Conservation (phyloP, 2,113 vertebrate species). For the Microcebus griseorufus region DNA sequence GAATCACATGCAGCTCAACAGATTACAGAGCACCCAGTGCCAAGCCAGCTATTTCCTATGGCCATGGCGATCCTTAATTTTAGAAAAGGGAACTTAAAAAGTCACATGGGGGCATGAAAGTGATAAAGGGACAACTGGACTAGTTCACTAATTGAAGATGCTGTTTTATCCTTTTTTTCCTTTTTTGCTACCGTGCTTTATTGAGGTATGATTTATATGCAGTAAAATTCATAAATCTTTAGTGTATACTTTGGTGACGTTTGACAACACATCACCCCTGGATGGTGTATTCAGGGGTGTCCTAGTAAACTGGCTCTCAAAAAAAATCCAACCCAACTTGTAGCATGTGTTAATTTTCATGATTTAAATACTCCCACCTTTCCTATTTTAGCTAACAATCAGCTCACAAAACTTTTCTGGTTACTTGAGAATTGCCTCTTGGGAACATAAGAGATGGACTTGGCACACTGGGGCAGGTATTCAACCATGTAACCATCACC, state of each 20-base stretch:
- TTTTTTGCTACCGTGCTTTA: background rate
- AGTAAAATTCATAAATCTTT: background rate
- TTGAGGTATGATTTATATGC: background rate
- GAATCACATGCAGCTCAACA: background rate
- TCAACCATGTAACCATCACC: background rate
- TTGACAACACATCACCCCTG: background rate
- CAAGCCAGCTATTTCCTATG: background rate
- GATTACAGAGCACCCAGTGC: background rate
- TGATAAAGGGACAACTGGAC: background rate
- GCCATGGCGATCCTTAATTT: background rate
- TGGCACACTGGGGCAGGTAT: background rate
- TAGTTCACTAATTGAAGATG: background rate
- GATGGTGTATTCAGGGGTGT: background rate
- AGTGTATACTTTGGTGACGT: background rate
- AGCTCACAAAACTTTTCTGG: background rate
- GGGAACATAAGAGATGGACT: background rate
- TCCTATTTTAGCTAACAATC: background rate
- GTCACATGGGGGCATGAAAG: background rate
- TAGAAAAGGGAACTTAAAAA: constrained; percentile 9
- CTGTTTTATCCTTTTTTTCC: background rate
- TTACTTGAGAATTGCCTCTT: background rate
- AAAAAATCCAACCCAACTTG: background rate
- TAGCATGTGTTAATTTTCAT: background rate
- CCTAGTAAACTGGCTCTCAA: background rate
- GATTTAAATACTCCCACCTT: background rate